Percentiles rank a stretch among this genome's conserved stretches.
Conservation (phyloP, 2,113 vertebrate species). For the Andinoacara biseriatus region DNA sequence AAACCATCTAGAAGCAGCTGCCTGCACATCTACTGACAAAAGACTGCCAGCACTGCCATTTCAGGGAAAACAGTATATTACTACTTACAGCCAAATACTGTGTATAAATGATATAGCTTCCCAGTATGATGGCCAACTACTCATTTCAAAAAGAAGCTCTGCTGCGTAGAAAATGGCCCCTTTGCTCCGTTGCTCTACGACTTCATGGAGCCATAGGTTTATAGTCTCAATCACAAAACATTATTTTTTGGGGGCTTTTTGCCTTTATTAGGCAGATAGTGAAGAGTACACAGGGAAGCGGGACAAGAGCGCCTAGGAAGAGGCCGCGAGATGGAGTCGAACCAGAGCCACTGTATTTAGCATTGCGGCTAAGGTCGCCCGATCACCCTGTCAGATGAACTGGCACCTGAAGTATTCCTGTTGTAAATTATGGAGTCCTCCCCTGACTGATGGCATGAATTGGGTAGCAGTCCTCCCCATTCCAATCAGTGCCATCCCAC, state of each 20-base stretch:
- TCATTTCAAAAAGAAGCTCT: not conserved
- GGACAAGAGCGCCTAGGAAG: no score
- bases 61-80: not conserved
- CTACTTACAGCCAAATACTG: not conserved
- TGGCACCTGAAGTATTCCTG: not conserved
- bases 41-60: not conserved
- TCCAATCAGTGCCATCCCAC: not conserved
- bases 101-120: not conserved
- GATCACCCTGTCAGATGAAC: not conserved
- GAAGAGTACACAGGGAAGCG: not conserved
- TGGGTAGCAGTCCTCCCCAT: no score
- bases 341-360: not conserved
- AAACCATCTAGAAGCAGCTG: not conserved
- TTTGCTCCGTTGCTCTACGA: not conserved
- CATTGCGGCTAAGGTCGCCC: no score
- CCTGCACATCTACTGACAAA: rapidly evolving
- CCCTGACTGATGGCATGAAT: no score
- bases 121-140: not conserved
- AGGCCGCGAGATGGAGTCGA: not conserved
- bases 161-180: not conserved
- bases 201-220: not conserved
- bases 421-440: no score
- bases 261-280: not conserved
- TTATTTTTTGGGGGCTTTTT: not conserved
- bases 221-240: not conserved